phyloP scores from a whole-genome alignment of 2,113 vertebrate species.

The Dendropsophus ebraccatus region DNA sequence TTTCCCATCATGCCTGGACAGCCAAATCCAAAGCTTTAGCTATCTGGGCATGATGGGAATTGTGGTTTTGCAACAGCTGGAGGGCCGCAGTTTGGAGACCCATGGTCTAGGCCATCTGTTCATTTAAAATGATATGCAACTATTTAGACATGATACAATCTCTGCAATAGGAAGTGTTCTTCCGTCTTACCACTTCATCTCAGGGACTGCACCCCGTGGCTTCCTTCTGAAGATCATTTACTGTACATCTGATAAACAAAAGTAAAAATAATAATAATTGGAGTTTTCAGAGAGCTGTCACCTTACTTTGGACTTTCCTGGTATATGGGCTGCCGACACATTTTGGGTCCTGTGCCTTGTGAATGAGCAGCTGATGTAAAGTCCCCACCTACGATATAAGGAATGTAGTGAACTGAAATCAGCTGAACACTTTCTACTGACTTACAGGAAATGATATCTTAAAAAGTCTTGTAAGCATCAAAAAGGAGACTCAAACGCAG shows the following conservation, averaged over 20 bases:
- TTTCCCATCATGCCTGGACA: no score
- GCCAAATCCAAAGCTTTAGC: no score
- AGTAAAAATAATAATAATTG: background rate
- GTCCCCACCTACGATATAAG: constrained; percentile 43
- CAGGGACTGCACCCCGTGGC: background rate
- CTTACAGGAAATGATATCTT: constrained; percentile 32
- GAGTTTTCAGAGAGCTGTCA: constrained; percentile 12
- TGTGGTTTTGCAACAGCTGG: no score
- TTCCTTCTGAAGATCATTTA: background rate
- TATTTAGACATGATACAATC: no score
- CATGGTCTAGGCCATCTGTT: no score
- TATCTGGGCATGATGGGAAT: no score
- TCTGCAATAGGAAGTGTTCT: background rate
- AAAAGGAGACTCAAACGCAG: background rate
- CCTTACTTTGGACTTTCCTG: constrained; percentile 28
- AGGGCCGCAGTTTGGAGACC: no score
- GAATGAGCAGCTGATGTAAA: constrained; percentile 19
- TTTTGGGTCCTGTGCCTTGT: background rate
- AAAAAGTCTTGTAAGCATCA: background rate
- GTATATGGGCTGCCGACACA: background rate
- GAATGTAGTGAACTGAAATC: background rate
- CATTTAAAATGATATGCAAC: no score
- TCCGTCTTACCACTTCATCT: background rate
- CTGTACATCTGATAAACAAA: constrained; percentile 7
- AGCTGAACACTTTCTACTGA: constrained; percentile 9